Conservation (phyloP, 92 coral and sea anemone species). For the Zoanthus sociatus region DNA sequence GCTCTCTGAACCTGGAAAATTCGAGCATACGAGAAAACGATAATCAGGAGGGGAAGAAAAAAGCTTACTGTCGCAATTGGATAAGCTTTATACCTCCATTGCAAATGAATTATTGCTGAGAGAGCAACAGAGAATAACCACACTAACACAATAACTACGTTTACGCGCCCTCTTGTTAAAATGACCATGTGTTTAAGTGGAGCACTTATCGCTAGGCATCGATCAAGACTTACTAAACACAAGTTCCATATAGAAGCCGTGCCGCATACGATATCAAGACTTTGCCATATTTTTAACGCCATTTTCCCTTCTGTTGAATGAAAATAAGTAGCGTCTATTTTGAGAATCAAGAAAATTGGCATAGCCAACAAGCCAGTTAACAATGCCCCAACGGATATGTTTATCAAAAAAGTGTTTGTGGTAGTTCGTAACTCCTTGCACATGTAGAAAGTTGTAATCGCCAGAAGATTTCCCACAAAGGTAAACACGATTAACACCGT, state of each 20-base stretch:
- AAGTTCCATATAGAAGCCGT: conserved; percentile 98
- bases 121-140: conserved; percentile 84
- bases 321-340: conserved; percentile 55
- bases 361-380: conserved; percentile 87
- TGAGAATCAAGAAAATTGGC: conserved; percentile 84
- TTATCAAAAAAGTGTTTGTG: conserved; percentile 90
- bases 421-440: conserved; percentile 90
- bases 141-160: conserved; percentile 77
- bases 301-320: conserved; percentile 72
- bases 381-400: conserved; percentile 84
- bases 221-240: conserved; percentile 93
- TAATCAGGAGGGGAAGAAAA: conserved; percentile 82
- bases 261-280: conserved; percentile 87
- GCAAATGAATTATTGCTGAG: conserved; percentile 69
- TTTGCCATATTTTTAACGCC: conserved; percentile 72
- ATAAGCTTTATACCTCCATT: conserved; percentile 81
- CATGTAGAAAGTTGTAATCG: conserved; percentile 77
- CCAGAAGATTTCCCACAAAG: conserved; percentile 84
- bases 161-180: conserved; percentile 81
- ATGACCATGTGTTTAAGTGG: conserved; percentile 91
- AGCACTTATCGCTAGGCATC: conserved; percentile 85
- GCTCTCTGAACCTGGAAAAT: conserved; percentile 86
- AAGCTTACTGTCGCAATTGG: conserved; percentile 81
- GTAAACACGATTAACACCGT: conserved; percentile 75
- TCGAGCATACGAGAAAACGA: conserved; percentile 83